phyloP scores from a whole-genome alignment of 1,140 invertebrate genomes.

The Pissodes strobi region DNA sequence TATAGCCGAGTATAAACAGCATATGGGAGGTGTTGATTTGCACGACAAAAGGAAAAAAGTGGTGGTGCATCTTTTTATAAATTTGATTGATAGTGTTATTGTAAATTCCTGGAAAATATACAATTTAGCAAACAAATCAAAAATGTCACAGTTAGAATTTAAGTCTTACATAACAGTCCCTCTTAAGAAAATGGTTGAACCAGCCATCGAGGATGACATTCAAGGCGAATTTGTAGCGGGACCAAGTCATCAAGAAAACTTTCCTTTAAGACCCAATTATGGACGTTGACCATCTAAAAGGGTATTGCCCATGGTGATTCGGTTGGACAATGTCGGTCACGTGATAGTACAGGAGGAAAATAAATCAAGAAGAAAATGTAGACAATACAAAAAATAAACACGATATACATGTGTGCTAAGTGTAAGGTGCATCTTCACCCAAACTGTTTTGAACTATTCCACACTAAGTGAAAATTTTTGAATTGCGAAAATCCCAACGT shows the following conservation, averaged over 20 bases:
- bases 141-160: conserved; percentile 35
- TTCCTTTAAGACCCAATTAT: background rate
- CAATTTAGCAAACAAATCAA: conserved; percentile 26
- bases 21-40: too few species aligned
- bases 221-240: background rate
- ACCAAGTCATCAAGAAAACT: background rate
- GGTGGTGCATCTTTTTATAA: conserved; percentile 47
- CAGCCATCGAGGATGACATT: too few species aligned
- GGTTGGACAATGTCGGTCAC: background rate
- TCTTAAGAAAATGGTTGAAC: background rate
- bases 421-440: background rate
- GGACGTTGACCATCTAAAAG: too few species aligned
- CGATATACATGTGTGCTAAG: too few species aligned
- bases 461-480: too few species aligned
- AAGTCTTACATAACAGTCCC: conserved; percentile 24
- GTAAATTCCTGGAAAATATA: conserved; percentile 41
- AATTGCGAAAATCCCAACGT: too few species aligned
- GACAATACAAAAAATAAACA: background rate
- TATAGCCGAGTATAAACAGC: too few species aligned
- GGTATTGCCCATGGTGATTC: background rate
- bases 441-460: background rate
- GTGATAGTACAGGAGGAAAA: background rate
- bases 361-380: background rate
- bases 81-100: conserved; percentile 38
- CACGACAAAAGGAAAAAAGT: conserved; percentile 48